Base-by-base conservation (phyloP, 30 jellyfish, hydroid and myxozoan genomes). In the Clytia hemisphaerica region DNA sequence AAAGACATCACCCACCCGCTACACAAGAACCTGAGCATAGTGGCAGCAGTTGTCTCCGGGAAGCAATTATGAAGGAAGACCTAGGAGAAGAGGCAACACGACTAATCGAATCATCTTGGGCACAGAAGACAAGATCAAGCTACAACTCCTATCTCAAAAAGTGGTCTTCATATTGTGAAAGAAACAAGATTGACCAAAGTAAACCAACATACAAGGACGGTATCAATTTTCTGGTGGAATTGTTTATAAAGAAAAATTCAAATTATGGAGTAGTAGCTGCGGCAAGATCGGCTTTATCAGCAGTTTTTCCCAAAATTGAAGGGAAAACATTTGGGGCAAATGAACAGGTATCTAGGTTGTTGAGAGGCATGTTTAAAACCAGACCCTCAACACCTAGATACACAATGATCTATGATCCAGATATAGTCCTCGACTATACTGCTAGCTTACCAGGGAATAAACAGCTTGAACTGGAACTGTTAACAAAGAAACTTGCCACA, bases 351-450 rank as follows among this genome's bases (percentile, higher is more conserved):
- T 14, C 47, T n/a, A 47, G 70, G 12, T 54, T 73, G 27, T 35
- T 34, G 67, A 73, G 65, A 37, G 85, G 85, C 5, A 59, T 73
- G 29, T 73, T 73, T 30, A 55, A 59, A 47, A 45, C 59, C 28
- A 24, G 79, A 28, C 85, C 85, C 22, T 28, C 78, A 6, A 48
- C 37, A 9, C 89, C 89, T 7, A 45, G 75, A 62, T 61, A 44
- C 36, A 45, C 54, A 2, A 57, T 32, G 58, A 76, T 62, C 5
- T 76, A 37, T 48, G 89, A 63, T 32, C 32, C 89, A 10, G 30
- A 29, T 9, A 42, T 27, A 55, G 77, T 58, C n/a, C 85, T 73
- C 31, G 1, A 37, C 34, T 58, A 57, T 3, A 29, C 27, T 48
- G 40, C 40, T 30, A 73, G 37, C 63, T 42, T 58, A 21, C 28